These are phyloP conservation scores for Chiroxiphia lanceolata DNA, from an alignment of 2,797 vertebrate species.

Conservation along the genomic window DNA sequence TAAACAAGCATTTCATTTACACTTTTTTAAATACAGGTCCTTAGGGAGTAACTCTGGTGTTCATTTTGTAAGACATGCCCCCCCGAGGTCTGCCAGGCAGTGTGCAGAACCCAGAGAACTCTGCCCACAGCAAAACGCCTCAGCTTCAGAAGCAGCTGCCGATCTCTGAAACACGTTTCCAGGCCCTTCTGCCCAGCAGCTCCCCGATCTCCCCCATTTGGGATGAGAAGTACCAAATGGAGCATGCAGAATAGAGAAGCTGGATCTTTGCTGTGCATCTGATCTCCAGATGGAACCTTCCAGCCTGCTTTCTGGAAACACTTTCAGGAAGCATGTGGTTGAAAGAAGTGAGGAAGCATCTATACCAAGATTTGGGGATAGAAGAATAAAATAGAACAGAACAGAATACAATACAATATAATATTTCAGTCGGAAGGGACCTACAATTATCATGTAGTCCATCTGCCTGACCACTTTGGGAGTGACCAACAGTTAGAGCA, in stretches of 20 bases:
- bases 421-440: not conserved
- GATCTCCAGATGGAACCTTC: not conserved
- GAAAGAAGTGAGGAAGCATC: not conserved
- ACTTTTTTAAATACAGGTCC: not conserved
- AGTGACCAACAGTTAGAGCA: not conserved
- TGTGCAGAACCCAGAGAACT: not conserved
- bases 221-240: not conserved
- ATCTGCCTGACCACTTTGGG: not conserved
- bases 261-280: not conserved
- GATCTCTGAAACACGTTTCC: not conserved
- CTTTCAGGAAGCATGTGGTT: not conserved
- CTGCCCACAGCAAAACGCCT: fast-evolving
- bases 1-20: not conserved
- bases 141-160: not conserved
- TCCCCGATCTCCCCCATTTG: not conserved
- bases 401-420: not conserved
- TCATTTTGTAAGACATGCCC: not conserved
- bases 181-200: not conserved
- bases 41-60: not conserved
- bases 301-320: not conserved
- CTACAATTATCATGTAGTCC: not conserved
- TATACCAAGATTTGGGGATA: not conserved
- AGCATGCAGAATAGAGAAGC: not conserved
- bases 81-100: not conserved
- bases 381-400: not conserved